Evolutionary conservation across 2,113 vertebrate genomes (phyloP), one percentile per base, ranked within the genome.

Genomic region (Prochilodus magdalenae): DNA sequence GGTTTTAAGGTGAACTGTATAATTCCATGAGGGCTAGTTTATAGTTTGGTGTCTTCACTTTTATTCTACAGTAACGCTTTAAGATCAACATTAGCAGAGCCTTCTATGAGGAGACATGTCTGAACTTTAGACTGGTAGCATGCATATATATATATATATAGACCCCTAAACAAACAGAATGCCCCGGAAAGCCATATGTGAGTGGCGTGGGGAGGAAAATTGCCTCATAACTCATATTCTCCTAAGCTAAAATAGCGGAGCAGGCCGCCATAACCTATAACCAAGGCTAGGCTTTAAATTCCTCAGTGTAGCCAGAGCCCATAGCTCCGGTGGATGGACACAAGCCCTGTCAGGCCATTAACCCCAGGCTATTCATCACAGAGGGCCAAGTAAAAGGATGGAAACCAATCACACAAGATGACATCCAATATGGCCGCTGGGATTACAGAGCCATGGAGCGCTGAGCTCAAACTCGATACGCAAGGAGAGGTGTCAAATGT

Each of bases 141-240:
- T 36, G 3, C 7, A 36, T 36, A 36, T 36, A 36, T 36, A 36
- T 36, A 36, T 36, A 36, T 36, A 36, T 36, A 36, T 36, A 36
- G 53, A 57, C 55, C 33, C 77, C 26, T 71, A 81, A 81, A 74
- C 62, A 74, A 81, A 81, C 79, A 81, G 71, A 27, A n/a, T 22
- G 44, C 71, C 57, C 55, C 60, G 67, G 36, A 57, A 75, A 53
- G 79, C 78, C 69, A 24, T 80, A 80, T 80, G 79, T 36, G 70
- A 73, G 59, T 18, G 14, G 36, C 22, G 18, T 22, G 0, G 27
- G 22, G 29, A 33, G 20, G 29, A 70, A 81, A 81, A 81, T 81
- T 81, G 79, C 79, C 72, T 75, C 79, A 81, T 81, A 81, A 74
- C 47, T 81, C 79, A 81, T 75, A 30, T 47, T 79, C 53, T 79